Base-by-base conservation (phyloP, 2,113 vertebrate species). In the Phyllostomus discolor region DNA sequence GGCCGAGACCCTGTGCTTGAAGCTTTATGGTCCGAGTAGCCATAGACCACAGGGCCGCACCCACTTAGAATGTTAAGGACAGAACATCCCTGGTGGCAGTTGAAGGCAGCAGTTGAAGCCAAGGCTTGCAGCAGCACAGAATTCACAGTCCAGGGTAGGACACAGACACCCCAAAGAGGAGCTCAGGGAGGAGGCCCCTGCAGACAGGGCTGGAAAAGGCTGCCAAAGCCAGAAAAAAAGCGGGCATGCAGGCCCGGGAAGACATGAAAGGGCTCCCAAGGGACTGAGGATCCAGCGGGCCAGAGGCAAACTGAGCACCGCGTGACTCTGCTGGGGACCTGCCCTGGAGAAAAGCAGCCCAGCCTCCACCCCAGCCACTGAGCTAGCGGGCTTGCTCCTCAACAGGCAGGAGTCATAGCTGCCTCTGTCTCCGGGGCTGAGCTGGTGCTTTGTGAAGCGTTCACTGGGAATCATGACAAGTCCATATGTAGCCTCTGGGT, bases 11-110 rank as follows among this genome's bases (percentile, higher is more conserved):
- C 69, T 22, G 5, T 3, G 5, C 72, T 72, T 4, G 2, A 33
- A 11, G 22, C 5, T n/a, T 64, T 12, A 1, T 7, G 16, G 0
- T 10, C n/a, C 26, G 33, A 16, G 59, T 17, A 0, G 16, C 3
- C 10, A 1, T 5, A 78, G 48, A 57, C 7, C 6, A 57, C 19
- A 38, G 46, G 12, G 43, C 6, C 48, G 72, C 88, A 95, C 92
- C 94, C 78, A 22, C 93, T 50, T 4, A 96, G 97, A 98, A 97
- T 64, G n/a, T 91, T 88, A 88, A 89, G 69, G 73, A 20, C 10
- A 33, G 81, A 96, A 91, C 72, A 88, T 96, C 97, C 97, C 97
- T 35, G 26, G 5, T 91, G 97, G 67, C 97, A 97, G 97, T 97
- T 98, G 86, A 91, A 90, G 15, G 33, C 80, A 75, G 54, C 95